These are phyloP conservation scores for Drosophila histrio DNA, from an alignment of 2,888 invertebrate species.

Conservation along the genomic window DNA sequence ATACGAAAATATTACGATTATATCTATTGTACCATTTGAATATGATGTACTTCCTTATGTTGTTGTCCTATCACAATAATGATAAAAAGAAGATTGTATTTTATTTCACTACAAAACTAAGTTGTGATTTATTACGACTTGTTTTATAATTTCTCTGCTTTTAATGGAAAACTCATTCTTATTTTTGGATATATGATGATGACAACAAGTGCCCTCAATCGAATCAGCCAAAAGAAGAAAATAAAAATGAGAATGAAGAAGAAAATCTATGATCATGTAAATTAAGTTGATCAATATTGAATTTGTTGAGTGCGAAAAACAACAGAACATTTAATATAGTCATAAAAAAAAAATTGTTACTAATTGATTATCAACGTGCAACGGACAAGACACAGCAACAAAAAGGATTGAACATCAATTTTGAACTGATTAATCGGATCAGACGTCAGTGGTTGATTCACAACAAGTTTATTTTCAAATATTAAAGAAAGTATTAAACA, in stretches of 20 bases:
- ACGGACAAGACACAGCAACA: constrained; percentile 3
- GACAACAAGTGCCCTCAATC: constrained; percentile 13
- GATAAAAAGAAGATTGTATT: too few relatives aligned
- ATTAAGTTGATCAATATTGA: constrained; percentile 54
- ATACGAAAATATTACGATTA: neutral
- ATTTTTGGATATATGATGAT: constrained; percentile 9
- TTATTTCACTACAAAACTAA: too few relatives aligned
- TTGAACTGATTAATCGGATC: constrained; percentile 5
- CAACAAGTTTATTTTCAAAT: too few relatives aligned
- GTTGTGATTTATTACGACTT: too few relatives aligned
- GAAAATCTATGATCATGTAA: constrained; percentile 66
- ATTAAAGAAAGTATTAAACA: too few relatives aligned
- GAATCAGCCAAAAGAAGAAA: constrained; percentile 10
- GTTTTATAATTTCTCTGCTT: too few relatives aligned
- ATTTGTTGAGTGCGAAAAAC: constrained; percentile 61
- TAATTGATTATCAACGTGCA: constrained; percentile 56
- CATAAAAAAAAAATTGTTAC: constrained; percentile 64
- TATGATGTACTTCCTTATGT: neutral
- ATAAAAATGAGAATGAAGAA: neutral
- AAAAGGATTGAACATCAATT: constrained; percentile 27
- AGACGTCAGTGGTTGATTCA: neutral
- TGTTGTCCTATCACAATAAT: too few relatives aligned
- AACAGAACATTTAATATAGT: constrained; percentile 72
- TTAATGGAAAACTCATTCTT: neutral
- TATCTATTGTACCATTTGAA: neutral